Evolutionary conservation across 1,140 invertebrate genomes (phyloP), one percentile per base, ranked within the genome.

Genomic region (Drosophila navojoa): DNA sequence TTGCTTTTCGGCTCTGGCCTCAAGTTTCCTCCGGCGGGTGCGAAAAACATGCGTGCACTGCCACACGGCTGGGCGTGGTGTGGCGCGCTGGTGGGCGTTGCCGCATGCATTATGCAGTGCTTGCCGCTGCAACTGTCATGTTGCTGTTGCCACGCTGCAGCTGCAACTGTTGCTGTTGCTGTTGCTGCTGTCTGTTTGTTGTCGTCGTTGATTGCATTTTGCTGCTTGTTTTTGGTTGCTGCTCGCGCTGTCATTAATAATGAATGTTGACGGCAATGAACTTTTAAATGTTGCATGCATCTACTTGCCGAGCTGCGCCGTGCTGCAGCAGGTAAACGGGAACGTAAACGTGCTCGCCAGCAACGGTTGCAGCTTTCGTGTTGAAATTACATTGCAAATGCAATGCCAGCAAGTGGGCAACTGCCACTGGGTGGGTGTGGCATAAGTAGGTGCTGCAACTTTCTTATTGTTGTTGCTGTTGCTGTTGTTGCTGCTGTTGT

Each of bases 201-300:
- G 82, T 79, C 76, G 84, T 59, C 69, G 84, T 79, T 87, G 84
- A 87, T 87, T 87, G 84, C 84, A 87, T 87, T 87, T 82, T 82
- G 84, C 50, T 87, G 84, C 84, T 84, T 87, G 84, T 89, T 87
- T 86, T 87, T 71, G 81, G 84, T 87, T 89, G 79, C 50, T 69
- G 76, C 73, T 66, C 60, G 77, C 75, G 79, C 84, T 91, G 90
- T 91, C 90, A 91, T 91, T 91, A 91, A 91, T 91, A 91, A 91
- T 91, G 90, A 91, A 91, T 91, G 90, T 90, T 81, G 86, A 90
- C 90, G 90, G 90, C 90, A 91, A 91, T 91, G 90, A 91, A 91
- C 90, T 91, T 91, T 91, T 91, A 91, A 91, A 91, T 91, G 89
- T 90, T 91, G 74, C 84, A 89, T 89, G 84, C 84, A 89, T 90